Evolutionary conservation across 2,888 invertebrate genomes (phyloP), one percentile per base, ranked within the genome.

Genomic region (Sinopyrophorus schimmeli): DNA sequence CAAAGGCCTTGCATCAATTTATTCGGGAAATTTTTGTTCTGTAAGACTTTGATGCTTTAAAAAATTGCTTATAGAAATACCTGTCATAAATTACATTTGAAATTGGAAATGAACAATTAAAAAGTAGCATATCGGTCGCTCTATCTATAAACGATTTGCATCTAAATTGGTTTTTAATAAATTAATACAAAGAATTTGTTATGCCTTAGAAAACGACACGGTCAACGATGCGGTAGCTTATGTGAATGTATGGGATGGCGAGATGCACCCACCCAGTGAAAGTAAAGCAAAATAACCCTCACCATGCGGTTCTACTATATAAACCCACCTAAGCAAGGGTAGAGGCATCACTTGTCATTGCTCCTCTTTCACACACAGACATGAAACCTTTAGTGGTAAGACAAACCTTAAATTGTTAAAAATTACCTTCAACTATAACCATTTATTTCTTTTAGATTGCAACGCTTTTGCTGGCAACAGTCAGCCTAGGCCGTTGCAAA

Each of bases 261-360:
- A 52, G 58, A 58, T 57, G 56, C 58, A 53, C 53, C 56, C 51
- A 49, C 53, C 55, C 51, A 59, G 59, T 59, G 59, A 59, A 59
- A 59, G 59, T 59, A 53, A 41, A 40, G 31, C 44, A 48, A 53
- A 51, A 43, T 57, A 58, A 55, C 58, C 57, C 57, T 57, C 59
- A 55, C 57, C 59, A 57, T 35, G 17, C 27, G 9, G 28, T 38
- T 32, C n/a, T n/a, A 21, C 44, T 60, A 60, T 60, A 60, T 52
- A 60, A 58, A 49, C 52, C 38, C 41, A 41, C 34, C 43, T 44
- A 16, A 34, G 30, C 15, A 34, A 51, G 57, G 60, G 58, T 56
- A 55, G 55, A 52, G 51, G 47, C 55, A 60, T 60, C 60, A 60
- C 52, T 58, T 54, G 55, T 48, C 55, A 53, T 50, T 42, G 52